Evolutionary conservation across 2,113 vertebrate species (phyloP).

Genomic region (Rhinoptilus africanus): DNA sequence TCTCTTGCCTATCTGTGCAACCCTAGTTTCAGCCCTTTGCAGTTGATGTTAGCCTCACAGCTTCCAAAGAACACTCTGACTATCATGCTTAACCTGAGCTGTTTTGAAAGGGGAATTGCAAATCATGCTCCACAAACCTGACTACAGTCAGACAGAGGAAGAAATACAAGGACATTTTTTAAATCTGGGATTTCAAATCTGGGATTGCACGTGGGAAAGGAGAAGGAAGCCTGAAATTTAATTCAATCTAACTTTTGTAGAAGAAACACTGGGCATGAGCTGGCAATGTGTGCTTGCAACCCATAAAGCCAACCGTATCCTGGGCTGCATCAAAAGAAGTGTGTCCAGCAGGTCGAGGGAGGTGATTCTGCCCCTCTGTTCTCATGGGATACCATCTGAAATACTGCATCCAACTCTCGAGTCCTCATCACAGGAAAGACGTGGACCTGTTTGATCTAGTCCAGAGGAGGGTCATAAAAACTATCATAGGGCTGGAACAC

Average conservation of each 20-base stretch:
- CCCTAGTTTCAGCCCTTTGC: neutral
- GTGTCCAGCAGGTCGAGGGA: accelerated
- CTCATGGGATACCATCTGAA: neutral
- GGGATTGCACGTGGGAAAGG: accelerated
- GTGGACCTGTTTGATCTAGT: neutral
- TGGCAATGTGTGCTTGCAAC: accelerated
- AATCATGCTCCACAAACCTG: neutral
- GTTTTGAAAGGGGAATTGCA: neutral
- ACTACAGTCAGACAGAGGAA: neutral
- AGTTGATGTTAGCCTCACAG: neutral
- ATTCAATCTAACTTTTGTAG: neutral
- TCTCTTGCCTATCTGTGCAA: neutral
- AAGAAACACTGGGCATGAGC: neutral
- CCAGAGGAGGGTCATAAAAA: neutral
- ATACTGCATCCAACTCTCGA: neutral
- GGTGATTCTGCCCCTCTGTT: neutral
- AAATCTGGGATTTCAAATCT: neutral
- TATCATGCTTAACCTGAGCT: neutral
- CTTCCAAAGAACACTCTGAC: neutral
- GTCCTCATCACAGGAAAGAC: neutral
- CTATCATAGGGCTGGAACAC: neutral
- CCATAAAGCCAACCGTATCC: neutral
- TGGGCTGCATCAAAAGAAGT: neutral
- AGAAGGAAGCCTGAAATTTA: neutral
- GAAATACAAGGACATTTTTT: neutral